Percentiles rank a stretch among this genome's conserved stretches.
Evolutionary conservation across 2,797 vertebrate species (phyloP).

Genomic region (Danio aesculapii): DNA sequence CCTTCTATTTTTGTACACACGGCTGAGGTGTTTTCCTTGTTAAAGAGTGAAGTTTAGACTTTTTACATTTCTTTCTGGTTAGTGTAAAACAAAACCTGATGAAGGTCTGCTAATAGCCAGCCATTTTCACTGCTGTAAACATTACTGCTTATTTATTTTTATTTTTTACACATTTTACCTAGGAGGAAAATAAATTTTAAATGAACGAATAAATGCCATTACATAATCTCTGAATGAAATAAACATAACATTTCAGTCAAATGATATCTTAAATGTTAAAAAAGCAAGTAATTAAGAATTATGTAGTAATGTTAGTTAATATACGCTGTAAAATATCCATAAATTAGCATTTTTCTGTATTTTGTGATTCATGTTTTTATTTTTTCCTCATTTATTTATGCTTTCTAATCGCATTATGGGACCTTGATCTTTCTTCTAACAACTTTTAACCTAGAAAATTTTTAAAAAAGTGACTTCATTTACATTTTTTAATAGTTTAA

Average conservation of each 20-base stretch:
- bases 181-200: background rate
- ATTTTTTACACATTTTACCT: background rate
- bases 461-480: too few species aligned
- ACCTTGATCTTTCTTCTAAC: too few species aligned
- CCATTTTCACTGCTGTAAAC: background rate
- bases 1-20: background rate
- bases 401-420: too few species aligned
- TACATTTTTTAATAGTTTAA: too few species aligned
- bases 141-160: background rate
- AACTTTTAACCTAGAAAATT: too few species aligned
- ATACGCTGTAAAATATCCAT: too few species aligned
- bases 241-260: background rate
- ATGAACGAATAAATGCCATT: background rate
- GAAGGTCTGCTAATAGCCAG: background rate
- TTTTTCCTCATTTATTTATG: too few species aligned
- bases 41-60: background rate
- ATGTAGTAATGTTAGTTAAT: too few species aligned
- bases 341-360: too few species aligned
- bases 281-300: too few species aligned
- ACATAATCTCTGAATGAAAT: background rate
- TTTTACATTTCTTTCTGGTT: background rate
- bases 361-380: too few species aligned
- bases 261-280: too few species aligned
- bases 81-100: background rate
- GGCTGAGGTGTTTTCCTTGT: background rate